phyloP scores from a whole-genome alignment of 1,140 invertebrate genomes.

The Pogonomyrmex barbatus region DNA sequence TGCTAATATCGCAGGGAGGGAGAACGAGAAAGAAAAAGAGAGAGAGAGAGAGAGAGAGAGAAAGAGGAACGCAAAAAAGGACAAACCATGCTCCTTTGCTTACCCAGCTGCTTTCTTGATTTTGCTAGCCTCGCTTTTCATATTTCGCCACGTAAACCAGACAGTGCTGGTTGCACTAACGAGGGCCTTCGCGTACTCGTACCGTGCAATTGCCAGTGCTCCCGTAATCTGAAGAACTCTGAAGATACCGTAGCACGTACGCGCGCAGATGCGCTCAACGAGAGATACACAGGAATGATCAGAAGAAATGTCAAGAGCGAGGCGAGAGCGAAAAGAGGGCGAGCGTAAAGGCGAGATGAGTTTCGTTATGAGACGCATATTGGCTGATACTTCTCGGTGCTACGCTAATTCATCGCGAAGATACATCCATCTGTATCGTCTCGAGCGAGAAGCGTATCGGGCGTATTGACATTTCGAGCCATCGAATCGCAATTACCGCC shows the following conservation, averaged over 20 bases:
- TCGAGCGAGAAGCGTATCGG: constrained; percentile 34
- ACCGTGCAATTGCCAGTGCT: constrained; percentile 70
- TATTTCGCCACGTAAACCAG: constrained; percentile 78
- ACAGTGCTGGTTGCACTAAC: constrained; percentile 70
- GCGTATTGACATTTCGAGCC: constrained; percentile 54
- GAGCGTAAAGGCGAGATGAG: background rate
- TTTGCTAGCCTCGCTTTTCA: constrained; percentile 73
- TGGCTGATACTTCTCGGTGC: constrained; percentile 18
- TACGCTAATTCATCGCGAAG: background rate
- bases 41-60: background rate
- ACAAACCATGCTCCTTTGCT: constrained; percentile 58
- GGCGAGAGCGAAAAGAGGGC: background rate
- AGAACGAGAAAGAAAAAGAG: background rate
- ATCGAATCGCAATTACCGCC: constrained; percentile 55
- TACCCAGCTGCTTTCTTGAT: constrained; percentile 61
- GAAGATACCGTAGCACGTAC: constrained; percentile 56
- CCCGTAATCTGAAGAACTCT: constrained; percentile 69
- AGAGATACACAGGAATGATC: constrained; percentile 60
- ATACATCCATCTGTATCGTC: background rate
- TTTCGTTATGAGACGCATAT: constrained; percentile 35
- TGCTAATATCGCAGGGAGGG: constrained; percentile 27
- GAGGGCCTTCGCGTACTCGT: constrained; percentile 66
- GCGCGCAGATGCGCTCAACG: constrained; percentile 8
- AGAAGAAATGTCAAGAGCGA: constrained; percentile 59
- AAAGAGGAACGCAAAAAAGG: background rate